phyloP scores from a whole-genome alignment of 2,113 vertebrate species.

The Excalfactoria chinensis region DNA sequence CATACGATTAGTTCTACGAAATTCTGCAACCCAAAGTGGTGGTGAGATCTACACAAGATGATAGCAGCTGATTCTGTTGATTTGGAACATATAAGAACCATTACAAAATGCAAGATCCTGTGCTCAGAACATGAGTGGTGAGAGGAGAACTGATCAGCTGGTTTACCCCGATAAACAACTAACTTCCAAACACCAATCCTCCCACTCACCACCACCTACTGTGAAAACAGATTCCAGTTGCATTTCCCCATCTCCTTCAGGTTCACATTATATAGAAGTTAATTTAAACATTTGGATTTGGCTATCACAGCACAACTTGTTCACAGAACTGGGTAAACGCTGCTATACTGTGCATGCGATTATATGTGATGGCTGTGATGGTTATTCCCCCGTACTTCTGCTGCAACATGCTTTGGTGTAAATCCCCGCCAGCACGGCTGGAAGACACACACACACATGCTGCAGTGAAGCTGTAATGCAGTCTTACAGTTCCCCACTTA shows the following conservation, averaged over 20 bases:
- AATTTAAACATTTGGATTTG: neutral
- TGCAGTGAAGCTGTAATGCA: neutral
- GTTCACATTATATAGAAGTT: neutral
- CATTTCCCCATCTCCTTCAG: neutral
- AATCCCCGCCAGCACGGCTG: neutral
- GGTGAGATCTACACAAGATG: neutral
- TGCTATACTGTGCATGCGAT: neutral
- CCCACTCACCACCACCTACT: neutral
- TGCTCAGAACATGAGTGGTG: neutral
- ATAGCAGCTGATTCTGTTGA: neutral
- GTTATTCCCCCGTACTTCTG: neutral
- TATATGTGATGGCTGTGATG: neutral
- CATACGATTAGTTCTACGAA: neutral
- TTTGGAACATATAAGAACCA: neutral
- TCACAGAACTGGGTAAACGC: neutral
- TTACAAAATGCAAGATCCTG: neutral
- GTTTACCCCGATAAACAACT: neutral
- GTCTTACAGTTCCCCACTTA: conserved; percentile 61
- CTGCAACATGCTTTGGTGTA: neutral
- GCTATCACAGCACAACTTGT: neutral
- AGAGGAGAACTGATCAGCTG: neutral
- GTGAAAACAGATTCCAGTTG: neutral
- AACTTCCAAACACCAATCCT: neutral
- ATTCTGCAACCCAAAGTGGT: neutral
- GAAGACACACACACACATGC: neutral